Percentiles rank a stretch among this genome's conserved stretches.
Evolutionary conservation across 2,797 vertebrate genomes (phyloP).

Genomic region (Myotis pilosus): DNA sequence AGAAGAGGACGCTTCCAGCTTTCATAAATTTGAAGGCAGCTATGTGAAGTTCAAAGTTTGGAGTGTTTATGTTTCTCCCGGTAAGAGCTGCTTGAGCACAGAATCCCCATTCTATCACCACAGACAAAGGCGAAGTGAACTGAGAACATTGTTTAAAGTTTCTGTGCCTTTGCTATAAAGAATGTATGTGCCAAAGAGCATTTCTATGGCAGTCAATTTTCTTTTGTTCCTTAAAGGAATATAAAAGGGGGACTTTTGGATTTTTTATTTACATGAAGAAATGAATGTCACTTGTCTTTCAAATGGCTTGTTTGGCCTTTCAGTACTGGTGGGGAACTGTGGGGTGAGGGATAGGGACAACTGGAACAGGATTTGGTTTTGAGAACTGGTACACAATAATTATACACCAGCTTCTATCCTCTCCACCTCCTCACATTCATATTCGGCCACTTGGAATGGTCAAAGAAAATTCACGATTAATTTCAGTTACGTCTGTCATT

Average conservation of each 20-base stretch:
- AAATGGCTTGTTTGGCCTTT: constrained; percentile 4
- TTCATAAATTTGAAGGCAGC: constrained; percentile 78
- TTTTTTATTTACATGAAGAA: constrained; percentile 77
- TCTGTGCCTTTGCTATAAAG: constrained; percentile 78
- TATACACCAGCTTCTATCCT: neutral
- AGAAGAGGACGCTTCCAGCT: constrained; percentile 75
- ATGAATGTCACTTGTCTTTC: neutral
- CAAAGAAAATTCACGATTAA: neutral
- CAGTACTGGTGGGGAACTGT: constrained; percentile 7
- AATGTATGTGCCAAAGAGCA: constrained; percentile 80
- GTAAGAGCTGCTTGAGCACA: constrained; percentile 80
- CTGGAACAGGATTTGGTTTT: neutral
- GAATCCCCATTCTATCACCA: constrained; percentile 79
- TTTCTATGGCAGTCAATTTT: constrained; percentile 80
- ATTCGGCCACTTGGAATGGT: neutral
- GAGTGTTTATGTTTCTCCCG: constrained; percentile 81
- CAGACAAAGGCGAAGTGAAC: constrained; percentile 79
- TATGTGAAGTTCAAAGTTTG: constrained; percentile 81
- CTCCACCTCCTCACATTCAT: neutral
- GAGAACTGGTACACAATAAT: neutral
- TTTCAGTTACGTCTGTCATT: neutral
- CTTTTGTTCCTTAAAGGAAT: constrained; percentile 80
- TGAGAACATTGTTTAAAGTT: constrained; percentile 80
- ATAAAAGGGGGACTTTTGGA: constrained; percentile 62
- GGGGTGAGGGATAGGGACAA: neutral